Base-by-base conservation (phyloP, 2,113 vertebrate species). In the Cebus imitator region DNA sequence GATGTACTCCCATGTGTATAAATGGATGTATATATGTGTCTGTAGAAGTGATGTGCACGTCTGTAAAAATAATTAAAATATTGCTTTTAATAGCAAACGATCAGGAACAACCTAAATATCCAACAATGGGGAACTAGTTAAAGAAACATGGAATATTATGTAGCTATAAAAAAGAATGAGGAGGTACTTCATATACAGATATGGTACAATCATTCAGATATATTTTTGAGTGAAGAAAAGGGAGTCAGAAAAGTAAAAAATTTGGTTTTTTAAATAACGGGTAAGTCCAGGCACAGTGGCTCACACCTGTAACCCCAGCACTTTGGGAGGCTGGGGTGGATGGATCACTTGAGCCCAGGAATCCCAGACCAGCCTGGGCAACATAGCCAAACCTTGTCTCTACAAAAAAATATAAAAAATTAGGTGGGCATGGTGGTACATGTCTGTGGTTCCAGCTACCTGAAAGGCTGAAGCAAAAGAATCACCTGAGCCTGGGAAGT, bases 51-150 rank as follows among this genome's bases (percentile, higher is more conserved):
- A 57, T 45, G 1, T 32, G 18, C 12, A 40, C 10, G 61, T 11
- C n/a, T 90, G 12, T 37, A 50, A 68, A 80, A 75, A 75, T 52
- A 52, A 86, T 35, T 70, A 70, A 35, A 87, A 50, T 16, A 50
- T 35, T 86, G 55, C n/a, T 88, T 90, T 76, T 76, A 90, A 87
- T 57, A 79, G 66, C 30, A 82, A 50, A 93, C 89, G 87, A 52
- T 76, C 30, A 80, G 72, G 43, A 88, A 75, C 45, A 82, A 75
- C 32, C 7, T 86, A 87, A 48, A 78, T 83, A 87, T 52, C 10
- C 78, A 94, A 83, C 18, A 76, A 87, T 55, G 17, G 27, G 25
- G n/a, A 6, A 82, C 57, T 35, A 30, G 8, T 43, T 58, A 83
- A 43, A 90, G 37, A 90, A 90, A 90, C 50, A 94, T 52, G 7